Percentiles rank a stretch among this genome's conserved stretches.
Conservation (phyloP, 2,888 invertebrate genomes). For the Agapostemon virescens region DNA sequence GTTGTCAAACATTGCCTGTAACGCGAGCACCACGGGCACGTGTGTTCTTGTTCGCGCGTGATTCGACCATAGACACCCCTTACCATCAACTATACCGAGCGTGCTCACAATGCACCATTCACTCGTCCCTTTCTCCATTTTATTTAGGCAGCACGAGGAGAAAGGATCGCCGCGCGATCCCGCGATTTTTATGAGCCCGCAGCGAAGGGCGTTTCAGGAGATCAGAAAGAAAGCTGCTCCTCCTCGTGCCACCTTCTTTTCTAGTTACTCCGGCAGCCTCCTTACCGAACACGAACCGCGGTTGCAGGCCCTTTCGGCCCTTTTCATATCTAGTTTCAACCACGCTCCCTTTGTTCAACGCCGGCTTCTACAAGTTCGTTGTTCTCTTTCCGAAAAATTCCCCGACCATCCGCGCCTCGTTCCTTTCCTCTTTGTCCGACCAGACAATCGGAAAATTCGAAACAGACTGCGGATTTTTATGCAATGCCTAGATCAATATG, state of each 20-base stretch:
- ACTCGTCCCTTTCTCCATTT: conserved; percentile 35
- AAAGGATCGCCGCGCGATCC: conserved; percentile 21
- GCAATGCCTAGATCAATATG: not conserved
- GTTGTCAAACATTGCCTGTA: conserved; percentile 59
- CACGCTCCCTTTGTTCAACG: not conserved
- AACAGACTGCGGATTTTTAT: conserved; percentile 1
- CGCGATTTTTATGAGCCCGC: conserved; percentile 20
- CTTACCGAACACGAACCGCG: conserved; percentile 45
- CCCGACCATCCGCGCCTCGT: not conserved
- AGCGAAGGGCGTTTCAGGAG: conserved; percentile 32
- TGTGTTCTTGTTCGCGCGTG: not conserved
- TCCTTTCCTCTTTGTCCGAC: not conserved
- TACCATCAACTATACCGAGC: not conserved
- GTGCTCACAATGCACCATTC: conserved; percentile 31
- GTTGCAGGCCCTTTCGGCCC: not conserved
- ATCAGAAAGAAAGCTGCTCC: conserved; percentile 42
- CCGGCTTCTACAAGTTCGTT: not conserved
- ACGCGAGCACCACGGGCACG: conserved; percentile 18
- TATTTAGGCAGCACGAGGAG: conserved; percentile 36
- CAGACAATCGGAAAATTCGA: conserved; percentile 5
- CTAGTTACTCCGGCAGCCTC: conserved; percentile 20
- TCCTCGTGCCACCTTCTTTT: conserved; percentile 31
- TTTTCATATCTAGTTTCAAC: not conserved
- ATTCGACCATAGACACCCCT: not conserved
- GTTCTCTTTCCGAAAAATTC: not conserved